These are phyloP conservation scores for Phymorhynchus buccinoides DNA, from an alignment of 1,140 invertebrate species.

Conservation along the genomic window DNA sequence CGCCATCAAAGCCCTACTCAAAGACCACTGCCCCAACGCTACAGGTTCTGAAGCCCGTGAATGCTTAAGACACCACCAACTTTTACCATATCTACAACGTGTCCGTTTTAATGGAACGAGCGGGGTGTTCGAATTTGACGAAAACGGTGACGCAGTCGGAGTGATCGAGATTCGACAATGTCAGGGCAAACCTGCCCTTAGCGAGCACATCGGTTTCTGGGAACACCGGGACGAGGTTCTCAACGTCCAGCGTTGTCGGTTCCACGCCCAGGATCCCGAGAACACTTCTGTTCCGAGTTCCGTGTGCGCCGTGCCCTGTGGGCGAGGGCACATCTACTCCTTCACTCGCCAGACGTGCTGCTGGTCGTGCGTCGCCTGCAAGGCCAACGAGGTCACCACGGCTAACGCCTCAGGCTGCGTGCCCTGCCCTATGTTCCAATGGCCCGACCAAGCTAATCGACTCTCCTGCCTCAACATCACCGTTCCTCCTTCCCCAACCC, in stretches of 20 bases:
- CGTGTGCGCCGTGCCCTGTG: constrained; percentile 54
- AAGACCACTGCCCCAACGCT: constrained; percentile 36
- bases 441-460: constrained; percentile 73
- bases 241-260: constrained; percentile 23
- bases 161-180: constrained; percentile 54
- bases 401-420: constrained; percentile 55
- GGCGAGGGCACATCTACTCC: constrained; percentile 46
- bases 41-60: constrained; percentile 15
- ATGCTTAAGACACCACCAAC: constrained; percentile 49
- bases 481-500: constrained; percentile 43
- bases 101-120: constrained; percentile 52
- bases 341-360: constrained; percentile 55
- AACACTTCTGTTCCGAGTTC: constrained; percentile 42
- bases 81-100: constrained; percentile 50
- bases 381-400: constrained; percentile 59
- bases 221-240: constrained; percentile 44
- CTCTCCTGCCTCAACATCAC: constrained; percentile 74
- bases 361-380: constrained; percentile 55
- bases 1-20: constrained; percentile 77
- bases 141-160: constrained; percentile 58
- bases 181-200: constrained; percentile 9
- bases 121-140: constrained; percentile 58
- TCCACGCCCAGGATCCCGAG: not conserved
- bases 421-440: constrained; percentile 52
- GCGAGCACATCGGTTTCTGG: constrained; percentile 47